phyloP scores from a whole-genome alignment of 2,113 vertebrate genomes.

The Myocastor coypus region DNA sequence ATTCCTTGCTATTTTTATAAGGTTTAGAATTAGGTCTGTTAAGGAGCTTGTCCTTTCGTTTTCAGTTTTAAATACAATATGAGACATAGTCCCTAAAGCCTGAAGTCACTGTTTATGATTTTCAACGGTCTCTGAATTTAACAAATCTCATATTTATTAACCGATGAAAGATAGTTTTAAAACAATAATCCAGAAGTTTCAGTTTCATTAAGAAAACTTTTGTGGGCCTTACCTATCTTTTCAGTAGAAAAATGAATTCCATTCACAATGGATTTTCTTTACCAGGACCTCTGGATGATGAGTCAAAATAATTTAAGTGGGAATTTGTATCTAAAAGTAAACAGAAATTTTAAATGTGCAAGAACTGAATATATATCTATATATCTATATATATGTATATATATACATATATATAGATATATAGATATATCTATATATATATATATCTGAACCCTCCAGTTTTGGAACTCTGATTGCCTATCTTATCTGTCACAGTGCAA shows the following conservation, averaged over 20 bases:
- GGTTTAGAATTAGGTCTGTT: neutral
- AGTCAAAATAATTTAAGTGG: neutral
- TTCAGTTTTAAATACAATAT: neutral
- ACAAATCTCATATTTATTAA: neutral
- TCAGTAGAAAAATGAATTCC: neutral
- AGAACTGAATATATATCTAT: too few species aligned
- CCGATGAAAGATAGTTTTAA: neutral
- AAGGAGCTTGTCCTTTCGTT: neutral
- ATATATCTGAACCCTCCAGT: too few species aligned
- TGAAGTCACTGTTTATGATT: neutral
- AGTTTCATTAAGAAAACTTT: neutral
- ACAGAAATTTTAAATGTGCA: neutral
- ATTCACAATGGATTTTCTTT: neutral
- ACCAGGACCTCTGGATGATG: neutral
- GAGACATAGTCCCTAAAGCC: neutral
- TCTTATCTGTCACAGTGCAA: neutral
- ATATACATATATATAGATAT: too few species aligned
- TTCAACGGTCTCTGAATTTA: neutral
- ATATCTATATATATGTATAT: too few species aligned
- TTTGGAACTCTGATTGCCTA: neutral
- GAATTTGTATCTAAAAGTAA: slow-evolving; percentile 48
- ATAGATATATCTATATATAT: too few species aligned
- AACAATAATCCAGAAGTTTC: neutral
- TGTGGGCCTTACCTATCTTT: neutral
- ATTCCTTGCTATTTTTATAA: neutral